A percentile compares a stretch with the other conserved stretches of the same genome.
These are phyloP conservation scores for Brachionus plicatilis DNA, from an alignment of 1,140 invertebrate species.

Conservation along the genomic window DNA sequence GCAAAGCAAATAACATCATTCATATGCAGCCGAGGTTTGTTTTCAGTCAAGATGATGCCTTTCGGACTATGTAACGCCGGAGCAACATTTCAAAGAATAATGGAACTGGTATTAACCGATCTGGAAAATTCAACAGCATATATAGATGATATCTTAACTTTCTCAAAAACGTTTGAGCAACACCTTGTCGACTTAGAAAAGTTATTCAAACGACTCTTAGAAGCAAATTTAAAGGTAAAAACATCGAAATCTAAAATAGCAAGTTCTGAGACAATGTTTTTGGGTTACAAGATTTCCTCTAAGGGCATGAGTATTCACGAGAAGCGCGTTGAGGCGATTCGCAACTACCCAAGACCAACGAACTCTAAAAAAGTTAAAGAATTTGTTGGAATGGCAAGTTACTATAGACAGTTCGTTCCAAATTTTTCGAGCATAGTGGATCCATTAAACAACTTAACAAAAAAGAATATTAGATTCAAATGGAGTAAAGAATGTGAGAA, in stretches of 20 bases:
- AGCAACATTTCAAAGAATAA: constrained; percentile 56
- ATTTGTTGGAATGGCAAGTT: constrained; percentile 41
- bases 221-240: constrained; percentile 11
- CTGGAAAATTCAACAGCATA: constrained; percentile 46
- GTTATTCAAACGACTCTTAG: constrained; percentile 49
- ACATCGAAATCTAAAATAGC: not conserved
- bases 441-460: constrained; percentile 46
- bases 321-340: not conserved
- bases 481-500: not conserved
- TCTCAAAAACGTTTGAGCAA: constrained; percentile 48
- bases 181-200: constrained; percentile 51
- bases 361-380: constrained; percentile 44
- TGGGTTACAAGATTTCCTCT: not conserved
- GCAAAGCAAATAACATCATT: constrained; percentile 45
- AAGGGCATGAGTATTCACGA: not conserved
- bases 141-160: constrained; percentile 59
- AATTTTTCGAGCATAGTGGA: constrained; percentile 10
- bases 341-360: constrained; percentile 42
- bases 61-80: constrained; percentile 56
- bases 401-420: constrained; percentile 42
- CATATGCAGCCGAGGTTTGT: not conserved
- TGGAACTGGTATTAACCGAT: constrained; percentile 53
- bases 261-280: not conserved
- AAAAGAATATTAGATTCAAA: constrained; percentile 40
- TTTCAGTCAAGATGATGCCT: constrained; percentile 44